These are phyloP conservation scores for Glyptemys insculpta DNA, from an alignment of 2,797 vertebrate genomes.

Conservation along the genomic window DNA sequence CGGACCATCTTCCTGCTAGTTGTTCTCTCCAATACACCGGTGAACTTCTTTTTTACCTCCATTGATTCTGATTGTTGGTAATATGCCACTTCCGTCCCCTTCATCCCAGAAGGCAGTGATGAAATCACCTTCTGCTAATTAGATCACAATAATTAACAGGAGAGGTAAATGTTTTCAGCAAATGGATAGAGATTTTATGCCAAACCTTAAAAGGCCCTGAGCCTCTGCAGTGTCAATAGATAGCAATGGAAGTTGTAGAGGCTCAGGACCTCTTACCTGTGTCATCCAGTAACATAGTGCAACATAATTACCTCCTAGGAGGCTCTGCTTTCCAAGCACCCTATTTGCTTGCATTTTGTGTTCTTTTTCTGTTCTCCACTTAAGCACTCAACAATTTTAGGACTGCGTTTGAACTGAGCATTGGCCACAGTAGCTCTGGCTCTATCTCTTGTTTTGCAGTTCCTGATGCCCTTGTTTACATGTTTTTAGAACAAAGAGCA, in stretches of 20 bases:
- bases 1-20: not conserved
- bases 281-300: not conserved
- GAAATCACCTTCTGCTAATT: slow-evolving; percentile 6
- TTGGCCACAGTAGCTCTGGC: not conserved
- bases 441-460: not conserved
- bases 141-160: not conserved
- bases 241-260: not conserved
- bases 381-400: not conserved
- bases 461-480: not conserved
- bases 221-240: not conserved
- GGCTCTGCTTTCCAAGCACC: not conserved
- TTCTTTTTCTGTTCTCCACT: not conserved
- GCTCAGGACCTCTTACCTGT: not conserved
- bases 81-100: not conserved
- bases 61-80: not conserved
- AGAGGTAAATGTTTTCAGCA: not conserved
- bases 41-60: slow-evolving; percentile 3
- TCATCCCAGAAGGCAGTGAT: not conserved
- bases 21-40: not conserved
- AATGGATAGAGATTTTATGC: not conserved
- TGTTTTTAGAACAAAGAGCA: slow-evolving; percentile 21
- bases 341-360: not conserved
- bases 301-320: not conserved
- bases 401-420: not conserved
- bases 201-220: not conserved